Evolutionary conservation across 2,888 invertebrate genomes (phyloP).

Genomic region (Morpho deidamia): DNA sequence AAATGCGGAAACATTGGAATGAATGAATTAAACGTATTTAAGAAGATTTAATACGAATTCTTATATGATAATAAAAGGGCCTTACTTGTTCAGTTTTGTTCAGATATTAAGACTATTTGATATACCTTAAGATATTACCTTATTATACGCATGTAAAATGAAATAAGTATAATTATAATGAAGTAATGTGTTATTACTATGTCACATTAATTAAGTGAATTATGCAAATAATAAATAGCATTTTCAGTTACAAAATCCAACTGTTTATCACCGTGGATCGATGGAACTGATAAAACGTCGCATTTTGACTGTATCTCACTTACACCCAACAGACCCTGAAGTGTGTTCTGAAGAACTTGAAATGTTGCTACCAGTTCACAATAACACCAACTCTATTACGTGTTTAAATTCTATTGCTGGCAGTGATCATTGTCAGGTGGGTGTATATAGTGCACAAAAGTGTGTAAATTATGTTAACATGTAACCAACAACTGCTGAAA

Average conservation of each 20-base stretch:
- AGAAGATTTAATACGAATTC: no score
- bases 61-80: no score
- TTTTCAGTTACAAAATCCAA: conserved; percentile 8
- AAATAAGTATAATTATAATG: no score
- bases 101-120: no score
- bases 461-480: background rate
- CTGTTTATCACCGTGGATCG: conserved; percentile 20
- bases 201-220: background rate
- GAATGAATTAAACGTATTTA: no score
- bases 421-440: conserved; percentile 47
- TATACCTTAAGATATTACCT: no score
- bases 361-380: conserved; percentile 28
- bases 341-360: conserved; percentile 41
- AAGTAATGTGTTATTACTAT: no score
- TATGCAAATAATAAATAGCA: background rate
- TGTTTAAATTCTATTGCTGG: conserved; percentile 46
- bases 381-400: conserved; percentile 36
- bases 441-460: background rate
- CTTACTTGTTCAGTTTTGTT: no score
- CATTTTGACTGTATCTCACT: conserved; percentile 43
- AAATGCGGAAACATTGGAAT: no score
- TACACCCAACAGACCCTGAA: conserved; percentile 43
- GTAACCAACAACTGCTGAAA: no score
- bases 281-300: conserved; percentile 40
- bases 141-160: no score